A percentile compares a stretch with the other conserved stretches of the same genome.
Evolutionary conservation across 2,888 invertebrate genomes (phyloP).

Genomic region (Xestia ashworthii): DNA sequence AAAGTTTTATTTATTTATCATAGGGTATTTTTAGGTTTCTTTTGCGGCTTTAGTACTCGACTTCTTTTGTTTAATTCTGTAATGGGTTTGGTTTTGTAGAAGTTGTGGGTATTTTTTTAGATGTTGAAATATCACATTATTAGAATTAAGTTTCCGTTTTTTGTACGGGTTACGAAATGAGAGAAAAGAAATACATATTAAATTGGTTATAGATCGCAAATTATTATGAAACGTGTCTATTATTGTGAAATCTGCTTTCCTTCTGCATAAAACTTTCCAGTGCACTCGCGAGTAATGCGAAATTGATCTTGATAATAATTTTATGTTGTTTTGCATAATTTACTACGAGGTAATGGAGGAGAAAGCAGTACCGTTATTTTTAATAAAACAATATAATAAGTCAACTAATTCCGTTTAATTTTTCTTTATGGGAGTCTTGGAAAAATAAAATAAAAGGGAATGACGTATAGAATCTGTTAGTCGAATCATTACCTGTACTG

Average conservation of each 20-base stretch:
- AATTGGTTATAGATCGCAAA: slow-evolving; percentile 22
- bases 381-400: neutral
- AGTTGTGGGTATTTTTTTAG: neutral
- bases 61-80: neutral
- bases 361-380: slow-evolving; percentile 33
- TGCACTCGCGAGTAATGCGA: slow-evolving; percentile 67
- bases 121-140: neutral
- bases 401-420: neutral
- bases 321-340: slow-evolving; percentile 54
- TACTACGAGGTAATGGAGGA: slow-evolving; percentile 28
- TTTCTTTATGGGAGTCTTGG: neutral
- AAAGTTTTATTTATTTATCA: neutral
- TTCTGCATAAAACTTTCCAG: slow-evolving; percentile 74
- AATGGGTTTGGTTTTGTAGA: neutral
- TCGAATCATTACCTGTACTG: slow-evolving; percentile 2
- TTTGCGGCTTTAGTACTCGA: neutral
- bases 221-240: slow-evolving; percentile 57
- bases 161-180: neutral
- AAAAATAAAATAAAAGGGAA: neutral
- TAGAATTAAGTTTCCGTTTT: neutral
- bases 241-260: slow-evolving; percentile 75
- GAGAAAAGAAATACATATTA: neutral
- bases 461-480: neutral
- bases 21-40: slow-evolving; percentile 2
- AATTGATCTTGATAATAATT: slow-evolving; percentile 64